A percentile compares a stretch with the other conserved stretches of the same genome.
phyloP scores from a whole-genome alignment of 2,888 invertebrate genomes.

The Pogonocherus hispidulus region DNA sequence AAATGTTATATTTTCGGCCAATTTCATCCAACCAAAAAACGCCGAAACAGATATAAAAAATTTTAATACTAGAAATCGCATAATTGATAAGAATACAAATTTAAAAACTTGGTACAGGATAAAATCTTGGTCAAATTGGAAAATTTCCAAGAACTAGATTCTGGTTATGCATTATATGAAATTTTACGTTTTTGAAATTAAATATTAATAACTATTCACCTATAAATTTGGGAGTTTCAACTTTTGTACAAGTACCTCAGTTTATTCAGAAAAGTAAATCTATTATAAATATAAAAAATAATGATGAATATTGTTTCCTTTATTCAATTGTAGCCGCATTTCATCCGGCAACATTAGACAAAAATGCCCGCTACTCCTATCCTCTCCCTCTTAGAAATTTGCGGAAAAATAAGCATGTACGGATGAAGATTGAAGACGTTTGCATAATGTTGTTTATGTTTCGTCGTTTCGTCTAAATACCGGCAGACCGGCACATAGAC shows the following conservation, averaged over 20 bases:
- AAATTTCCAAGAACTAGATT: conserved; percentile 12
- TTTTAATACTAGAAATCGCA: conserved; percentile 5
- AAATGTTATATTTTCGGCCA: neutral
- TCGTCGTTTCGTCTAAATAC: too few relatives aligned
- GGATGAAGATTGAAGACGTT: too few relatives aligned
- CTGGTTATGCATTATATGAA: conserved; percentile 1
- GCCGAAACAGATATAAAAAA: conserved; percentile 3
- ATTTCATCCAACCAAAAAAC: neutral
- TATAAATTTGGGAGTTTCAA: too few relatives aligned
- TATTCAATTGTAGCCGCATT: conserved; percentile 2
- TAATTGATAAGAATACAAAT: conserved; percentile 5
- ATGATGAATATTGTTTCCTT: conserved; percentile 1
- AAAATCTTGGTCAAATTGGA: conserved; percentile 13
- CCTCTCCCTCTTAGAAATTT: too few relatives aligned
- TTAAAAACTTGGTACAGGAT: conserved; percentile 4
- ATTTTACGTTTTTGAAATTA: too few relatives aligned
- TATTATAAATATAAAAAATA: conserved; percentile 8
- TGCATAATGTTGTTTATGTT: too few relatives aligned
- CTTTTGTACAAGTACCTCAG: too few relatives aligned
- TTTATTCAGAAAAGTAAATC: conserved; percentile 8
- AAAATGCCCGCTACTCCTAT: too few relatives aligned
- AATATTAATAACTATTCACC: too few relatives aligned
- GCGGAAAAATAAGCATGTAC: too few relatives aligned
- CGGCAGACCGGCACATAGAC: too few relatives aligned
- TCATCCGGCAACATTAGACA: neutral